Evolutionary conservation across 2,888 invertebrate genomes (phyloP), one percentile per base, ranked within the genome.

Genomic region (Ennomos quercinarius): DNA sequence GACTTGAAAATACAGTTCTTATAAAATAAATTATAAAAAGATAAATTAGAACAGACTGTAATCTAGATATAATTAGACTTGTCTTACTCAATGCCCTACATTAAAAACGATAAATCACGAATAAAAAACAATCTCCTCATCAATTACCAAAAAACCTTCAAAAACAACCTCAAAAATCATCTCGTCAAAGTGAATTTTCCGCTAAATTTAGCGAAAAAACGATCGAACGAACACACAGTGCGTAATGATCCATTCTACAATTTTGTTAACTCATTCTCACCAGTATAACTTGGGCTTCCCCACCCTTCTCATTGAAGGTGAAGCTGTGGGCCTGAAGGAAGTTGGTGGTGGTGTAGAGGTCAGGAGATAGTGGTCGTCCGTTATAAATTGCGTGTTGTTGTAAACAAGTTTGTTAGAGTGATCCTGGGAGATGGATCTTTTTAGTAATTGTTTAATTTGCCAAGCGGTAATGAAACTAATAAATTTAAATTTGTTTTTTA

Each of bases 231-330:
- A 27, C 76, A 76, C 73, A 77, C 70, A 70, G 49, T 54, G 76
- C 73, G 80, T 87, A 87, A 88, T 86, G 87, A 84, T 78, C 80
- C 84, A 80, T 78, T 71, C 78, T 71, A 72, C 81, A 76, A 82
- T 84, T 84, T 70, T 78, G 86, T 81, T 77, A 80, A 86, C 82
- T 87, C 86, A 87, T 81, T 79, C 68, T 63, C 43, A 38, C 83
- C 80, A 74, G 41, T 42, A 36, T 61, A 54, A 8, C 37, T 8
- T 59, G 80, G 70, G 36, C 82, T 67, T 35, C 68, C 9, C 34
- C 50, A 8, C 13, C 39, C n/a, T 27, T 27, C 39, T 42, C 13
- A 42, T 50, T 10, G 12, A 45, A 38, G 13, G 9, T 17, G 9
- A 50, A 17, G 12, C 53, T 35, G 13, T 9, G 17, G 34, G 13